Evolutionary conservation across 2,888 invertebrate species (phyloP), one percentile per base, ranked within the genome.

Genomic region (Beris chalybata): DNA sequence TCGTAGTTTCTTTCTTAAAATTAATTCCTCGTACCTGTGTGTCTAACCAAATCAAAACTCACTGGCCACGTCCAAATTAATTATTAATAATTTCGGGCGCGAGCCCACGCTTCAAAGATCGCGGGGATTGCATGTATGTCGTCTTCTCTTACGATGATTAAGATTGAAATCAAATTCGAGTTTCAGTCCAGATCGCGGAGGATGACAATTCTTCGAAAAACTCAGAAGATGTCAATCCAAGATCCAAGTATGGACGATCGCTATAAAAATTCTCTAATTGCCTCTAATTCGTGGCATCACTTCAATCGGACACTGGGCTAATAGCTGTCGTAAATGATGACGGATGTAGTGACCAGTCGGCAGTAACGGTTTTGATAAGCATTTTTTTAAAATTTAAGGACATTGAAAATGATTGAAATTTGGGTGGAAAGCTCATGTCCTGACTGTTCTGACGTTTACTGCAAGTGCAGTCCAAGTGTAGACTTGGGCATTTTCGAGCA

Each of bases 61-160:
- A 73, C 64, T 73, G 73, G 70, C 66, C 72, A 72, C 70, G 73
- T 73, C 73, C 68, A 71, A 72, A 71, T 66, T 69, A 69, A 72
- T 73, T 72, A 72, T 69, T 64, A 63, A 66, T 64, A 47, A 22
- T 22, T 22, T 22, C 3, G 22, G 22, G 22, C 64, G 61, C 32
- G 50, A 38, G 22, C 70, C 70, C 70, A 70, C 70, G 70, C 70
- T 67, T 64, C 48, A 54, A 67, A 66, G 61, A 7, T 31, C 30
- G 47, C 22, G 29, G 44, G 32, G 30, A 56, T 56, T 57, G 30
- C 30, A 32, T 57, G 45, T 9, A 6, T 15, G 11, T 22, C 32
- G 30, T 12, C 56, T 44, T n/a, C 56, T 56, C 11, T 38, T 13
- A 12, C 56, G 13, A 31, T 56, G 11, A 43, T 15, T n/a, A 12